Evolutionary conservation across 2,888 invertebrate genomes (phyloP).

Genomic region (Trimorus sp.): DNA sequence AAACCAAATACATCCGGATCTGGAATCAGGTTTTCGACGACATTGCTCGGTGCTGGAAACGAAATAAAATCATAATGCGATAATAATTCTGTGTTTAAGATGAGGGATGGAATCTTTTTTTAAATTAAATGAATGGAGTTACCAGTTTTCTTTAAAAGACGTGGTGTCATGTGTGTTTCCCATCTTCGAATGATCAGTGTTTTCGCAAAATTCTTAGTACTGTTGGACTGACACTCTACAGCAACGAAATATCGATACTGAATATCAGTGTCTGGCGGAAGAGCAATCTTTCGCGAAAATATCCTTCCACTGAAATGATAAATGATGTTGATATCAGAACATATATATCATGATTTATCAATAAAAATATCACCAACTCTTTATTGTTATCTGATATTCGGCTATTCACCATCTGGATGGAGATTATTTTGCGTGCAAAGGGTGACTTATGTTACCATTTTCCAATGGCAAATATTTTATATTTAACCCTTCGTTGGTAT

Average conservation of each 20-base stretch:
- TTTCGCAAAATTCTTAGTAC: slow-evolving; percentile 78
- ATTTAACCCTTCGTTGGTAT: too few relatives aligned
- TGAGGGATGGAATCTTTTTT: too few relatives aligned
- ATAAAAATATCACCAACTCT: too few relatives aligned
- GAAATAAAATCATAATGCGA: neutral
- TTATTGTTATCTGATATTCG: too few relatives aligned
- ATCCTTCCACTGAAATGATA: slow-evolving; percentile 71
- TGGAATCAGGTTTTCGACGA: slow-evolving; percentile 78
- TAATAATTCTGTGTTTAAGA: neutral
- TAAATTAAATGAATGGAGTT: slow-evolving; percentile 33
- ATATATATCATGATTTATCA: too few relatives aligned
- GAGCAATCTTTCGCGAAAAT: slow-evolving; percentile 83
- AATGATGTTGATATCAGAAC: too few relatives aligned
- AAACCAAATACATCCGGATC: too few relatives aligned
- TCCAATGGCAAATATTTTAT: too few relatives aligned
- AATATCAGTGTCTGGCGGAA: slow-evolving; percentile 87
- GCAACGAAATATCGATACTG: slow-evolving; percentile 91
- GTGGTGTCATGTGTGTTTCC: slow-evolving; percentile 90
- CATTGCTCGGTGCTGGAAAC: slow-evolving; percentile 75
- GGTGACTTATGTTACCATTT: too few relatives aligned
- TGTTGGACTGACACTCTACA: slow-evolving; percentile 85
- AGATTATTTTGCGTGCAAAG: too few relatives aligned
- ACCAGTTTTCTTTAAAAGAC: slow-evolving; percentile 84
- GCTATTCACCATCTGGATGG: too few relatives aligned
- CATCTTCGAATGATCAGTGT: slow-evolving; percentile 87